Evolutionary conservation across 2,113 vertebrate species (phyloP).

Genomic region (Cheirogaleus medius): DNA sequence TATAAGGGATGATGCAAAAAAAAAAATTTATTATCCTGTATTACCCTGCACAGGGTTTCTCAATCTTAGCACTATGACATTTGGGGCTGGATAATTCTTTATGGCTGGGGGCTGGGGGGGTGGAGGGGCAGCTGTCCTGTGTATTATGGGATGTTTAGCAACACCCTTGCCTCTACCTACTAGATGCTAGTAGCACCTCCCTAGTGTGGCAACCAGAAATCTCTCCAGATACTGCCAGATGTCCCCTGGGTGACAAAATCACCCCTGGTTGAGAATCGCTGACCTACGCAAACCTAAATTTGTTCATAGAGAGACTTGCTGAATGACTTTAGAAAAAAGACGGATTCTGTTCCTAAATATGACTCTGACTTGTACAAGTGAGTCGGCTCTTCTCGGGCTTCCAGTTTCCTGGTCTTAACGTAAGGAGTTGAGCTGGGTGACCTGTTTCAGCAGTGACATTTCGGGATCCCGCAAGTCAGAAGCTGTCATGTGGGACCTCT

Average conservation of each 20-base stretch:
- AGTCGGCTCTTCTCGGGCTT: not conserved
- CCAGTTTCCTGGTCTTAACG: not conserved
- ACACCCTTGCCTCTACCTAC: accelerated
- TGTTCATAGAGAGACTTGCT: not conserved
- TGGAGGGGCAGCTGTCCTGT: too few relatives aligned
- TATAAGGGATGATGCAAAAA: not conserved
- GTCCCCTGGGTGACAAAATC: not conserved
- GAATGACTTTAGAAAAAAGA: not conserved
- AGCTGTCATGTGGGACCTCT: not conserved
- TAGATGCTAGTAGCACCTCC: not conserved
- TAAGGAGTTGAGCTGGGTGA: not conserved
- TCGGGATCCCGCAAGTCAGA: not conserved
- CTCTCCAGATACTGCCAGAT: not conserved
- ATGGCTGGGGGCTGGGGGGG: not conserved
- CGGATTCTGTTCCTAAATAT: not conserved
- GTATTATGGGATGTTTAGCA: not conserved
- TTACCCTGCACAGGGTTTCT: not conserved
- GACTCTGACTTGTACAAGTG: not conserved
- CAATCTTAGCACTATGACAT: not conserved
- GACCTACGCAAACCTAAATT: not conserved
- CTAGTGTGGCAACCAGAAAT: not conserved
- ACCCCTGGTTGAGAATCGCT: not conserved
- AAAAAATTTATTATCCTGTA: not conserved
- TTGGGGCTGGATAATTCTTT: not conserved
- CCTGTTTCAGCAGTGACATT: not conserved